These are phyloP conservation scores for Dendrolimus punctatus DNA, from an alignment of 1,140 invertebrate genomes.

Conservation along the genomic window DNA sequence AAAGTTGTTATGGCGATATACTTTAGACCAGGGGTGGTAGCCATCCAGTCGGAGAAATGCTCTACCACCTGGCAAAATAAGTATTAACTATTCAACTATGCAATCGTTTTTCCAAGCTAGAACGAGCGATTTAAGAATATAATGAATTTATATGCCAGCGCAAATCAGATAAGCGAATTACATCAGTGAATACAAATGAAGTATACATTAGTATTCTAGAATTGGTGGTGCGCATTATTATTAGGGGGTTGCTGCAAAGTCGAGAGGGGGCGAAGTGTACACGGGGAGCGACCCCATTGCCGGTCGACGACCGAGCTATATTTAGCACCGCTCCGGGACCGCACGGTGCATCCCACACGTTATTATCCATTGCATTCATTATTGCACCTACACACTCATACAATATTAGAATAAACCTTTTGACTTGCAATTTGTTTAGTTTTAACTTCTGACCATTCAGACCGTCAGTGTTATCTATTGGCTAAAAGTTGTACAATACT, in stretches of 20 bases:
- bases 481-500: no score
- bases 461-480: no score
- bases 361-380: conserved; percentile 48
- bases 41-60: no score
- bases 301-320: conserved; percentile 58
- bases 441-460: neutral
- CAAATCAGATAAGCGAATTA: no score
- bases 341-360: conserved; percentile 38
- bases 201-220: neutral
- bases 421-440: conserved; percentile 15
- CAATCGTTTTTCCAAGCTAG: no score
- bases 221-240: conserved; percentile 16
- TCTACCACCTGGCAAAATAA: no score
- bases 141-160: no score
- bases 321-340: conserved; percentile 44
- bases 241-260: conserved; percentile 8
- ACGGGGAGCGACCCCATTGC: conserved; percentile 49
- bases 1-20: no score
- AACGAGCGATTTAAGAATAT: no score
- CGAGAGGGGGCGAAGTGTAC: conserved; percentile 14
- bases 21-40: no score
- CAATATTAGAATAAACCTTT: conserved; percentile 21
- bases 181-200: no score
- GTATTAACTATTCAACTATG: no score
- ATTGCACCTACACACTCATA: conserved; percentile 11